Percentiles rank a stretch among this genome's conserved stretches.
phyloP scores from a whole-genome alignment of 2,888 invertebrate species.

The Brachyptera putata region DNA sequence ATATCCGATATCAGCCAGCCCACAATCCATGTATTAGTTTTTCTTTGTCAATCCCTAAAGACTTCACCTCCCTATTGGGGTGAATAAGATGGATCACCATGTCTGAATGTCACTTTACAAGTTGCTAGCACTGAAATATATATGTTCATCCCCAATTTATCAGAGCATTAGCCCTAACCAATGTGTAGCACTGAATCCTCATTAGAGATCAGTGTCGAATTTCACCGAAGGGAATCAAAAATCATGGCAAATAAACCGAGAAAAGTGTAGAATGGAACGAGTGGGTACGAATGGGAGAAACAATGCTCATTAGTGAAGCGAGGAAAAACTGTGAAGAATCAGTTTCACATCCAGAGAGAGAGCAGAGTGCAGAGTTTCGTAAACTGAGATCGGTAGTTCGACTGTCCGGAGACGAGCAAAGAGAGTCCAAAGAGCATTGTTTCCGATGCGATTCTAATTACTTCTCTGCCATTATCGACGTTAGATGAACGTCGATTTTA shows the following conservation, averaged over 20 bases:
- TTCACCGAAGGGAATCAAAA: neutral
- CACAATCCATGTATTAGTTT: neutral
- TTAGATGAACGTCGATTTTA: neutral
- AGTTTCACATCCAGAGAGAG: neutral
- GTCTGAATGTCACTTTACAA: neutral
- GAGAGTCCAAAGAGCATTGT: too few relatives aligned
- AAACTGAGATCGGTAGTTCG: too few relatives aligned
- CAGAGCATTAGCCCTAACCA: neutral
- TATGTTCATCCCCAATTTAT: neutral
- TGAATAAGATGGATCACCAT: neutral
- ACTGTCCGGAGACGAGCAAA: too few relatives aligned
- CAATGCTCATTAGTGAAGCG: neutral
- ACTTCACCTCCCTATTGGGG: neutral
- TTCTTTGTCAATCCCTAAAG: neutral
- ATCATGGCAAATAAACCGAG: neutral
- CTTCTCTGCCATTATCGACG: neutral
- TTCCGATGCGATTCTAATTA: neutral
- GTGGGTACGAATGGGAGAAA: neutral
- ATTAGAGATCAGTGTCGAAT: constrained; percentile 2
- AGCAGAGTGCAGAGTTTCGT: neutral
- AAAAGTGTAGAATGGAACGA: neutral
- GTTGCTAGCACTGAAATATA: neutral
- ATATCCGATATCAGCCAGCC: neutral
- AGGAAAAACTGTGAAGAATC: neutral
- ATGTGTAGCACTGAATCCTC: neutral